phyloP scores from a whole-genome alignment of 2,113 vertebrate genomes.

The Orthonyx spaldingii region DNA sequence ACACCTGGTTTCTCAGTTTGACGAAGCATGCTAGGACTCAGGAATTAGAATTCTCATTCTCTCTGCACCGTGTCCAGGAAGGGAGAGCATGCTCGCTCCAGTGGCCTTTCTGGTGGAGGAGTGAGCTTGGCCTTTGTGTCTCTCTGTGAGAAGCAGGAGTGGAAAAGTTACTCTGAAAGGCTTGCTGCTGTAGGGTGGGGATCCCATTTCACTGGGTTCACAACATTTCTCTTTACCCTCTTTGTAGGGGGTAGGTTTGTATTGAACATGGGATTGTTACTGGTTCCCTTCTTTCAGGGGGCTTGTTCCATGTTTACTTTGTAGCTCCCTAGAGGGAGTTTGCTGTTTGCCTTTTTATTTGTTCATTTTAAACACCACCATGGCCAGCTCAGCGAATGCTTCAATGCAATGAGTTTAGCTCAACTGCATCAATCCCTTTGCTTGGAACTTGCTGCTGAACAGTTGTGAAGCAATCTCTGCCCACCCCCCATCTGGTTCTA shows the following conservation, averaged over 20 bases:
- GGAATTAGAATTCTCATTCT: neutral
- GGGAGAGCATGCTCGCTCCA: accelerated
- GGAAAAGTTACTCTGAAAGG: neutral
- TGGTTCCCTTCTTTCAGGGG: neutral
- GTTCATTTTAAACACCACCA: neutral
- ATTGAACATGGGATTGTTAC: neutral
- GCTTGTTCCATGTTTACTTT: neutral
- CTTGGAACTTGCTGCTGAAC: neutral
- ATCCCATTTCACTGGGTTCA: neutral
- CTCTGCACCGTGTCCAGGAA: neutral
- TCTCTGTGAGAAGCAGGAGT: neutral
- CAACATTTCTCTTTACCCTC: neutral
- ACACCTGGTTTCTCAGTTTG: neutral
- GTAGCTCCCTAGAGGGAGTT: neutral
- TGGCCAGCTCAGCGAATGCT: neutral
- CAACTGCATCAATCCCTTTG: neutral
- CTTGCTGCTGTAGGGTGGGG: neutral
- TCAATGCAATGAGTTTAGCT: neutral
- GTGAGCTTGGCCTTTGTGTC: neutral
- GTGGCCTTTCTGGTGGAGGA: neutral
- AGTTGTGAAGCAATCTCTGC: neutral
- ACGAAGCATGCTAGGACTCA: neutral
- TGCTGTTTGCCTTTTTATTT: neutral
- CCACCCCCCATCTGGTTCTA: accelerated
- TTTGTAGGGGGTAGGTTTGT: neutral